Evolutionary conservation across 2,888 invertebrate species (phyloP).

Genomic region (Diadegma fenestrale): DNA sequence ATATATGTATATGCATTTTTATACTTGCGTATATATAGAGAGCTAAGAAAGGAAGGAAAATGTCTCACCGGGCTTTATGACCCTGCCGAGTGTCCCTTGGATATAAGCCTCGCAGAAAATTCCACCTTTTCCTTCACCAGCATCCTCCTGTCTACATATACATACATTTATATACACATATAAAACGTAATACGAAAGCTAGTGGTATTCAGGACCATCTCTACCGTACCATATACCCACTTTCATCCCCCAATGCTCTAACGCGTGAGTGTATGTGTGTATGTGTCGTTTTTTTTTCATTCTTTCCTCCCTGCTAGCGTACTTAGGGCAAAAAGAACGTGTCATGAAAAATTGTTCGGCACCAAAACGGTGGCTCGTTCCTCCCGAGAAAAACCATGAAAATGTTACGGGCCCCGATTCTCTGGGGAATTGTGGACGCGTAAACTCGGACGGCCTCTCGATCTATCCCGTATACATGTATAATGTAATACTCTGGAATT

Average conservation of each 20-base stretch:
- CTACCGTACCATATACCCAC: constrained; percentile 14
- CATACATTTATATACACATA: constrained; percentile 5
- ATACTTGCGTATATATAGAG: constrained; percentile 5
- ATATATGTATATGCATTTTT: constrained; percentile 3
- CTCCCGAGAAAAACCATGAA: constrained; percentile 58
- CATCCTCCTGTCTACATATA: neutral
- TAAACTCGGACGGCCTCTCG: constrained; percentile 54
- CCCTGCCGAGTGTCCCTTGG: constrained; percentile 58
- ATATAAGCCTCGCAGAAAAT: constrained; percentile 65
- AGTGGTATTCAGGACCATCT: constrained; percentile 36
- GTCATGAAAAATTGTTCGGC: constrained; percentile 49
- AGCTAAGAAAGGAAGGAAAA: constrained; percentile 47
- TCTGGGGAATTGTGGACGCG: constrained; percentile 41
- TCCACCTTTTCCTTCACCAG: constrained; percentile 42
- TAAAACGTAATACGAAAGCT: constrained; percentile 25
- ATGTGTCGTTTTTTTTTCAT: neutral
- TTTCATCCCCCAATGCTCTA: constrained; percentile 27
- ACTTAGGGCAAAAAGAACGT: constrained; percentile 28
- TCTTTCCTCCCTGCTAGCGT: neutral
- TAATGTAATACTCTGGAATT: constrained; percentile 21
- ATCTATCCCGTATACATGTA: constrained; percentile 26
- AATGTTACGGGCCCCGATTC: constrained; percentile 51
- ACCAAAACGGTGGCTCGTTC: constrained; percentile 30
- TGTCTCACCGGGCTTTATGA: constrained; percentile 60
- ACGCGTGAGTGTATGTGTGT: neutral